Conservation (phyloP, 2,113 vertebrate species). For the Morone saxatilis region DNA sequence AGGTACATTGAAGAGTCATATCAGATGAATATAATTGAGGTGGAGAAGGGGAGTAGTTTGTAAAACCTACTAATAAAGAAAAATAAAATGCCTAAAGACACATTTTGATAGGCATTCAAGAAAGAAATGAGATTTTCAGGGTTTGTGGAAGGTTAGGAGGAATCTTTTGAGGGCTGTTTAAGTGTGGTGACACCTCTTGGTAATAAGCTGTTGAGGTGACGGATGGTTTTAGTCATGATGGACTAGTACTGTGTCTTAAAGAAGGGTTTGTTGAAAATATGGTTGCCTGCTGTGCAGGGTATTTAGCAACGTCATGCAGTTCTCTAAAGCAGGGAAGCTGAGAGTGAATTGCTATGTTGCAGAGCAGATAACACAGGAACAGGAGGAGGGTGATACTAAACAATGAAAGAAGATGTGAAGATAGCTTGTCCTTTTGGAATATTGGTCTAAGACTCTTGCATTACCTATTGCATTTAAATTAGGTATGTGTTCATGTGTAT, state of each 20-base stretch:
- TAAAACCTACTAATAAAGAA: background rate
- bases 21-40: background rate
- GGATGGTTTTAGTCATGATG: slow-evolving; percentile 40
- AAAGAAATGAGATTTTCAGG: slow-evolving; percentile 21
- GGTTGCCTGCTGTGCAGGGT: slow-evolving; percentile 19
- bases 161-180: background rate
- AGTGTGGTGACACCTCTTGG: slow-evolving; percentile 32
- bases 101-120: background rate
- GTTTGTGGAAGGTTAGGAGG: slow-evolving; percentile 31
- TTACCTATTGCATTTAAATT: too few species aligned
- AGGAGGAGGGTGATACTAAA: background rate
- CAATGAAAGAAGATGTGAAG: background rate
- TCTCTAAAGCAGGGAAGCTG: slow-evolving; percentile 16
- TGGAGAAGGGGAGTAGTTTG: background rate
- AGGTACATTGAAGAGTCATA: background rate
- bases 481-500: too few species aligned
- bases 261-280: slow-evolving; percentile 27
- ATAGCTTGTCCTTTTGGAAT: background rate
- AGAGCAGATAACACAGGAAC: slow-evolving; percentile 2
- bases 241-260: slow-evolving; percentile 29
- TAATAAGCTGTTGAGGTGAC: slow-evolving; percentile 37
- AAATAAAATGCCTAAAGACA: background rate
- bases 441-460: background rate
- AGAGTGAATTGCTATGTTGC: background rate
- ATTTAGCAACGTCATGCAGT: background rate